These are phyloP conservation scores for Pristionchus entomophagus DNA, from an alignment of 2,888 invertebrate genomes.

Conservation along the genomic window DNA sequence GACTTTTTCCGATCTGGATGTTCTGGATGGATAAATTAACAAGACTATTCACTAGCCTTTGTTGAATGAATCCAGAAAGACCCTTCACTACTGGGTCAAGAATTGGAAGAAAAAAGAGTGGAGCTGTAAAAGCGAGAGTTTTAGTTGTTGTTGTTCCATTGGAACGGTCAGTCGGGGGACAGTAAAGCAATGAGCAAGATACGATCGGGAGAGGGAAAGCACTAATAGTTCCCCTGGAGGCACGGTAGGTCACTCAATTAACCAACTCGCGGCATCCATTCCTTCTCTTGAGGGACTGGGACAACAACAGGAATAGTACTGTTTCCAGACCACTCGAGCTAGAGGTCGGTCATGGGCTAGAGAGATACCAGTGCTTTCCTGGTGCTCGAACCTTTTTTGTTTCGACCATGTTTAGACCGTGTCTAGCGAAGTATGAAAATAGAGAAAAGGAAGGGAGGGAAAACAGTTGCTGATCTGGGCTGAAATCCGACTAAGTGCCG, in stretches of 20 bases:
- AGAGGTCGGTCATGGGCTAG: background rate
- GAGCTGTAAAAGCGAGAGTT: background rate
- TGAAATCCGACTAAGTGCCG: background rate
- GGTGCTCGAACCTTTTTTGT: background rate
- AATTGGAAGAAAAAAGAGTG: background rate
- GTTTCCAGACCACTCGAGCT: background rate
- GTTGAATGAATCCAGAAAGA: background rate
- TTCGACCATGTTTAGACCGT: background rate
- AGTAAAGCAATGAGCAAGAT: constrained; percentile 14
- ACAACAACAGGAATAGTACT: background rate
- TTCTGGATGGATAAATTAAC: too few species aligned
- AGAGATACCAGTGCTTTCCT: too few species aligned
- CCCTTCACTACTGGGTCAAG: constrained; percentile 3
- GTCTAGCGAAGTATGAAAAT: background rate
- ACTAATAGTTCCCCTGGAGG: constrained; percentile 9
- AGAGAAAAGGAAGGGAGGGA: background rate
- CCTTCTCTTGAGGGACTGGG: background rate
- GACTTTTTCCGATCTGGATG: background rate
- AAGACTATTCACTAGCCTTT: too few species aligned
- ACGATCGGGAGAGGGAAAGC: constrained; percentile 11
- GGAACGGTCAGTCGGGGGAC: background rate
- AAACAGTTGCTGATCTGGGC: background rate
- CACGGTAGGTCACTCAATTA: background rate
- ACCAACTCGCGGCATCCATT: background rate
- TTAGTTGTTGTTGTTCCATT: constrained; percentile 22